Base-by-base conservation (phyloP, 2,797 vertebrate genomes). In the Alauda arvensis region DNA sequence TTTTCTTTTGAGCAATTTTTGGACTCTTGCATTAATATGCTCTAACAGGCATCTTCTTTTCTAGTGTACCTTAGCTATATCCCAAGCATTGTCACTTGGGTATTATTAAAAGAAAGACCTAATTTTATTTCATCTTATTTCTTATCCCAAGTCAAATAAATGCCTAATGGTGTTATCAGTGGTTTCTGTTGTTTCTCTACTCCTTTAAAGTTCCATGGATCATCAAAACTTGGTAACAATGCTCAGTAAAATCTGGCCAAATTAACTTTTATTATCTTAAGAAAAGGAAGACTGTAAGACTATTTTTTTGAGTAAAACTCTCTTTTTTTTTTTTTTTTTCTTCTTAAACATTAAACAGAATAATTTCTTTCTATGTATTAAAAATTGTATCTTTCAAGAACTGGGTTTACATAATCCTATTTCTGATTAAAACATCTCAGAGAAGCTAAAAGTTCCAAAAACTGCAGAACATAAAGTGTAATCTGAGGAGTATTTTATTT, bases 371-470 rank as follows among this genome's bases (percentile, higher is more conserved):
- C 81, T 78, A 10, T 37, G 11, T 79, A 59, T 81, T 81, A 56
- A 77, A 93, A 93, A 86, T 61, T 15, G 29, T 49, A 91, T 31
- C 57, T 76, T 42, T 86, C 72, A 84, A 88, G 53, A 29, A 43
- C n/a, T 37, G 39, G 13, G 21, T 70, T 69, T 88, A 48, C 26
- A 13, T 78, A 93, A 86, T 83, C 49, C 55, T 76, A 46, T 77
- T 77, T 75, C 59, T 89, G 90, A 92, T 92, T 90, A 88, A 91
- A 94, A 24, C 16, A 29, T 63, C 70, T 92, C 63, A 55, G 28
- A 85, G 76, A 89, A 87, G 48, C 28, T 75, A 40, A 43, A 90
- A 76, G 7, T 79, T 55, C 65, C 67, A 42, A 76, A 81, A 83
- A 17, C 33, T 46, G 68, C 42, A 83, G 80, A 77, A 46, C 83